phyloP scores from a whole-genome alignment of 2,113 vertebrate species.

The Pygoscelis antarcticus region DNA sequence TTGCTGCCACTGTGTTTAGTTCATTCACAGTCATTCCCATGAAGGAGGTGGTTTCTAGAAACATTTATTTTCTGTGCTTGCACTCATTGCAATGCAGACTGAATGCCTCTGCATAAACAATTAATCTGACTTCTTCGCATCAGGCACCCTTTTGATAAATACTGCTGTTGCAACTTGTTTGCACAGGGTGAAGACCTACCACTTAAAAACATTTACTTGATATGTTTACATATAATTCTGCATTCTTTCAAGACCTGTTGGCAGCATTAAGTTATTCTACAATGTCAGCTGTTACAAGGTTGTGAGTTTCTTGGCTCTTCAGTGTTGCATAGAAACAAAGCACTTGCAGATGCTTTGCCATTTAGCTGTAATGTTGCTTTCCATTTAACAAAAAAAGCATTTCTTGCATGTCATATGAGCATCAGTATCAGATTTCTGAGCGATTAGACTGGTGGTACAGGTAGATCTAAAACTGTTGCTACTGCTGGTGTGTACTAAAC shows the following conservation, averaged over 20 bases:
- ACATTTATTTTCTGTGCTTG: not conserved
- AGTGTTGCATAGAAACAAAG: conserved; percentile 18
- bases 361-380: conserved; percentile 56
- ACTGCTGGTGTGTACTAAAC: conserved; percentile 13
- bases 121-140: conserved; percentile 45
- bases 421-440: conserved; percentile 53
- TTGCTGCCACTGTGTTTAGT: not conserved
- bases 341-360: conserved; percentile 23
- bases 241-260: conserved; percentile 56
- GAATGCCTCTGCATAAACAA: conserved; percentile 52
- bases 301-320: conserved; percentile 30
- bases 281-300: conserved; percentile 61
- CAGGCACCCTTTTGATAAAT: conserved; percentile 46
- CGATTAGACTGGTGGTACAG: not conserved
- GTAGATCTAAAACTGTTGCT: conserved; percentile 39
- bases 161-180: conserved; percentile 52
- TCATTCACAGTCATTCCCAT: not conserved
- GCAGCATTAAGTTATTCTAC: conserved; percentile 23
- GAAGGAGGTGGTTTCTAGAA: conserved; percentile 23
- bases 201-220: conserved; percentile 61
- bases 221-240: conserved; percentile 55
- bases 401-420: conserved; percentile 44
- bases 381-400: conserved; percentile 23
- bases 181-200: conserved; percentile 60
- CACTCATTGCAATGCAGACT: conserved; percentile 49